phyloP scores from a whole-genome alignment of 2,113 vertebrate genomes.

The Callipepla californica region DNA sequence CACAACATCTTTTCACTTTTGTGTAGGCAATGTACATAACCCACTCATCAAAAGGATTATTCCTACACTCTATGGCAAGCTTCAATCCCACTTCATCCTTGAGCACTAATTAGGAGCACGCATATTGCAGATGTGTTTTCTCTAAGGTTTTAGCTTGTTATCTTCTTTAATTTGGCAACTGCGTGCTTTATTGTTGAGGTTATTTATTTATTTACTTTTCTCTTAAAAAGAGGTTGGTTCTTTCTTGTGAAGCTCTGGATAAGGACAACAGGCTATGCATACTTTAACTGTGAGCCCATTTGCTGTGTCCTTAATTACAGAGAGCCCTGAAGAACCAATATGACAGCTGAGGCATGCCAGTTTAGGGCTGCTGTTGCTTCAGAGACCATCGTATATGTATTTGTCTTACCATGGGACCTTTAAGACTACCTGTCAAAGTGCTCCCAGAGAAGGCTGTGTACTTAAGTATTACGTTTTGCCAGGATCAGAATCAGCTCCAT shows the following conservation, averaged over 20 bases:
- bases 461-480: background rate
- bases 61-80: background rate
- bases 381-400: fast-evolving
- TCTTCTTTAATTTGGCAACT: background rate
- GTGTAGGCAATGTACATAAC: background rate
- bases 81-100: background rate
- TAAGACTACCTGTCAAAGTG: background rate
- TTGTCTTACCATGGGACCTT: background rate
- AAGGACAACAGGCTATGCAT: background rate
- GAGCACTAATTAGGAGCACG: background rate
- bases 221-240: background rate
- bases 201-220: background rate
- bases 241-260: background rate
- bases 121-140: background rate
- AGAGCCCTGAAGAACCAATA: background rate
- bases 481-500: background rate
- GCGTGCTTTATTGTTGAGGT: background rate
- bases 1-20: background rate
- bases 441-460: background rate
- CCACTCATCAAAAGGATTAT: background rate
- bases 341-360: background rate
- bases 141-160: background rate
- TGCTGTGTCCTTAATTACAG: background rate
- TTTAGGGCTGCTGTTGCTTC: background rate
- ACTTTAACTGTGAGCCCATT: background rate